A percentile compares a stretch with the other conserved stretches of the same genome.
Conservation (phyloP, 2,888 invertebrate species). For the Lepidonotus clava region DNA sequence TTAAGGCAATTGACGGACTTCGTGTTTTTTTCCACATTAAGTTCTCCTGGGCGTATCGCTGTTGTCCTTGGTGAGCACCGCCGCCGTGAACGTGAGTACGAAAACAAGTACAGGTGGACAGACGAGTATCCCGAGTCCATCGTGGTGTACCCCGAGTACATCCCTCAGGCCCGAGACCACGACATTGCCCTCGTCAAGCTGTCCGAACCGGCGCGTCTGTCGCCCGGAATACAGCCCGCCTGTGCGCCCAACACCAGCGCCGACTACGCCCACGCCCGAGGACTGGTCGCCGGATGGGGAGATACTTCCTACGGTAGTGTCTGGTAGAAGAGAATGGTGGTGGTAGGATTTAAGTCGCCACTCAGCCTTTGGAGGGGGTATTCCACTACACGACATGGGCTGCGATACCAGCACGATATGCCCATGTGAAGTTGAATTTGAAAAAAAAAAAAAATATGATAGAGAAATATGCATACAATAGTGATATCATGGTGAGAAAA, state of each 20-base stretch:
- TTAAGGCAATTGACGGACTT: no score
- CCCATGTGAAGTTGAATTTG: no score
- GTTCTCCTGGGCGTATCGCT: background rate
- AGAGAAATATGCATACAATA: no score
- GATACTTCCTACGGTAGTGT: background rate
- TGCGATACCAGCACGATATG: no score
- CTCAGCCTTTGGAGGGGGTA: no score
- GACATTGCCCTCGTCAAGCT: slow-evolving; percentile 22
- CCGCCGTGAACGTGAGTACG: background rate
- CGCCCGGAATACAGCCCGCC: background rate
- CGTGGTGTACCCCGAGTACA: background rate
- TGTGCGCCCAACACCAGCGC: slow-evolving; percentile 14
- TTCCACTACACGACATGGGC: no score
- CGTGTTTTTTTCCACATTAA: no score
- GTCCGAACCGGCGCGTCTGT: background rate
- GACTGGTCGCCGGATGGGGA: slow-evolving; percentile 32
- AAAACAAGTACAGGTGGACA: background rate
- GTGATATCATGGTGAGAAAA: no score
- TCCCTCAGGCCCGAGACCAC: background rate
- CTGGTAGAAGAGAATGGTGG: no score
- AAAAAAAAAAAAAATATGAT: no score
- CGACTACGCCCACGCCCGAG: background rate
- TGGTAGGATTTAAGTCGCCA: no score
- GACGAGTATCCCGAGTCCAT: background rate
- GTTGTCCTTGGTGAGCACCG: background rate